Conservation (phyloP, 2,113 vertebrate species). For the Cyanocitta stelleri region DNA sequence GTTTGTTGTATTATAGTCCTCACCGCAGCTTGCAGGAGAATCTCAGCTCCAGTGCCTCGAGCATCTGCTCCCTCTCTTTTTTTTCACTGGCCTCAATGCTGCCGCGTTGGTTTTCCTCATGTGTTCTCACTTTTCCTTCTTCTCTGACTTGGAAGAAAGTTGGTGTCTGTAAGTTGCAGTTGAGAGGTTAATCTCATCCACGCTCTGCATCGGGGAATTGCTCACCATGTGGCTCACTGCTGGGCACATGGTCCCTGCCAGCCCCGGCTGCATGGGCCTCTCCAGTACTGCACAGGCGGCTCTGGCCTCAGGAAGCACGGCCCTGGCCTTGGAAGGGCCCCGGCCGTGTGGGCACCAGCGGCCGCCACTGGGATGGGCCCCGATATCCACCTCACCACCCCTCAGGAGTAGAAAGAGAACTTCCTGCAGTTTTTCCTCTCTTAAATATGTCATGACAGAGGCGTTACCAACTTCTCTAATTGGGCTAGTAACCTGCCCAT, state of each 20-base stretch:
- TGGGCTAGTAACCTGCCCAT: neutral
- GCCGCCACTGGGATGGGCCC: neutral
- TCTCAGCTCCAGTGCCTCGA: neutral
- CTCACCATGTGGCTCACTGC: neutral
- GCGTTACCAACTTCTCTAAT: neutral
- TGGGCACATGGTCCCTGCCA: neutral
- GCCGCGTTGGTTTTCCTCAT: neutral
- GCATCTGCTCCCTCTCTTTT: neutral
- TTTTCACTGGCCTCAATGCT: neutral
- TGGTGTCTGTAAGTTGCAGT: neutral
- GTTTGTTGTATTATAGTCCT: neutral
- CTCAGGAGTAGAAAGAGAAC: neutral
- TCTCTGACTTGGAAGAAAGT: neutral
- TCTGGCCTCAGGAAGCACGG: too few species aligned
- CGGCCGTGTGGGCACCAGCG: too few species aligned
- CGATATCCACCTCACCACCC: neutral
- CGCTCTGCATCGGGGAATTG: neutral
- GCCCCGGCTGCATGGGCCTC: neutral
- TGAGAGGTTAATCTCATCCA: too few species aligned
- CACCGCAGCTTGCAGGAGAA: neutral
- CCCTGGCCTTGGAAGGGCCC: neutral
- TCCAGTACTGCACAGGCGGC: too few species aligned
- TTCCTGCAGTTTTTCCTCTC: fast-evolving
- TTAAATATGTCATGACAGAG: neutral
- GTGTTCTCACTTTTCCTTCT: neutral